Conservation (phyloP, 2,888 invertebrate species). For the Leptothorax acervorum region DNA sequence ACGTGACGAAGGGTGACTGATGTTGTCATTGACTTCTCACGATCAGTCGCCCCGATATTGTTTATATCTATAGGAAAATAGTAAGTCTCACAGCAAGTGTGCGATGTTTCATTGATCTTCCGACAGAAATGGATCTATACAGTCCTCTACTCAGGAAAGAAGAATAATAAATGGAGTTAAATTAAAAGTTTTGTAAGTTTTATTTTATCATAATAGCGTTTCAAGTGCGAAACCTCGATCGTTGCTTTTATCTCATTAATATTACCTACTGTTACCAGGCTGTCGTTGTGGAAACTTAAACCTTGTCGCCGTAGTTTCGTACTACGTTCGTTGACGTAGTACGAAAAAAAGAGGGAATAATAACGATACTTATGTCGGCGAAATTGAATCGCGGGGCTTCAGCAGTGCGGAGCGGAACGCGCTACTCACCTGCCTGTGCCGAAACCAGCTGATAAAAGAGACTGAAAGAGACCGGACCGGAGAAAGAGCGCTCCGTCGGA, state of each 20-base stretch:
- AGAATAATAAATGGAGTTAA: neutral
- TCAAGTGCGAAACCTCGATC: too few relatives aligned
- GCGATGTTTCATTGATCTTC: neutral
- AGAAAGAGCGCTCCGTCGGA: neutral
- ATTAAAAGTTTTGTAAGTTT: neutral
- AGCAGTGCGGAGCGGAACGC: neutral
- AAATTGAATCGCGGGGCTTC: neutral
- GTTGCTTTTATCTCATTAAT: too few relatives aligned
- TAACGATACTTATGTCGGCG: neutral
- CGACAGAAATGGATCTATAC: neutral
- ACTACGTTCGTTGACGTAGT: too few relatives aligned
- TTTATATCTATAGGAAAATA: neutral
- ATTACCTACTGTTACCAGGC: too few relatives aligned
- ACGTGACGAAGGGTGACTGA: slow-evolving; percentile 5
- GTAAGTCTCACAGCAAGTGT: too few relatives aligned
- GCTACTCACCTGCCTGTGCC: neutral
- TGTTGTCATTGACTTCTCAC: too few relatives aligned
- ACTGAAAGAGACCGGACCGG: neutral
- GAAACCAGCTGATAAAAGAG: neutral
- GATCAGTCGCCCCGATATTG: too few relatives aligned
- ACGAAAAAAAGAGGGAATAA: too few relatives aligned
- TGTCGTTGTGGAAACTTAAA: neutral
- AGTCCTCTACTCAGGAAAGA: neutral
- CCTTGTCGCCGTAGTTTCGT: neutral
- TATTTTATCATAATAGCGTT: too few relatives aligned